These are phyloP conservation scores for Phaetusa simplex DNA, from an alignment of 2,113 vertebrate species.

Conservation along the genomic window DNA sequence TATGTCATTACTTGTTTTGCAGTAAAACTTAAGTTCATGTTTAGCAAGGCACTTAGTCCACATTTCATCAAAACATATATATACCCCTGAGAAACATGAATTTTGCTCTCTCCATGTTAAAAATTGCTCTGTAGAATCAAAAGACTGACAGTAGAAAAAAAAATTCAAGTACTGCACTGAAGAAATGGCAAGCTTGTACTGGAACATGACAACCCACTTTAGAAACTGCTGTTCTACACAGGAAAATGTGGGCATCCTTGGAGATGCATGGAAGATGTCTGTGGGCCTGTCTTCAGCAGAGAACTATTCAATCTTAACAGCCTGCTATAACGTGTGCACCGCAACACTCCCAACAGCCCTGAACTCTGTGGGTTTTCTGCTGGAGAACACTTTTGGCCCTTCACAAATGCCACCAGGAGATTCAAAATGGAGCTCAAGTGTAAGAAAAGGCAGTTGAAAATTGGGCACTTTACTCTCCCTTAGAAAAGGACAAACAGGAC, in stretches of 20 bases:
- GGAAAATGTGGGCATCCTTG: not conserved
- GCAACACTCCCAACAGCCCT: not conserved
- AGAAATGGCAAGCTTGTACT: not conserved
- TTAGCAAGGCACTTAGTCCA: not conserved
- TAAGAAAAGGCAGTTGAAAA: not conserved
- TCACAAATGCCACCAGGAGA: not conserved
- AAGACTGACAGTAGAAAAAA: not conserved
- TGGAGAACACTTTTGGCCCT: not conserved
- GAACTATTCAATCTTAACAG: not conserved
- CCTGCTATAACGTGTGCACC: rapidly evolving
- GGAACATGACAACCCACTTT: not conserved
- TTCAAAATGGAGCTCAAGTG: not conserved
- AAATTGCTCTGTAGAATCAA: not conserved
- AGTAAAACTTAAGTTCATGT: not conserved
- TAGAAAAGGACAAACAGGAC: not conserved
- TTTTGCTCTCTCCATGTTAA: not conserved
- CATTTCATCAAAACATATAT: not conserved
- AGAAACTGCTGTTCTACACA: not conserved
- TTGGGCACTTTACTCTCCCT: not conserved
- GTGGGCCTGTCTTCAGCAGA: not conserved
- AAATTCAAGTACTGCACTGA: not conserved
- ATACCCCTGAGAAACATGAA: not conserved
- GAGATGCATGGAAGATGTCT: not conserved
- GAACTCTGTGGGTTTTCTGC: not conserved
- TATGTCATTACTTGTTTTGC: not conserved